Evolutionary conservation across 2,113 vertebrate species (phyloP).

Genomic region (Mastomys coucha): DNA sequence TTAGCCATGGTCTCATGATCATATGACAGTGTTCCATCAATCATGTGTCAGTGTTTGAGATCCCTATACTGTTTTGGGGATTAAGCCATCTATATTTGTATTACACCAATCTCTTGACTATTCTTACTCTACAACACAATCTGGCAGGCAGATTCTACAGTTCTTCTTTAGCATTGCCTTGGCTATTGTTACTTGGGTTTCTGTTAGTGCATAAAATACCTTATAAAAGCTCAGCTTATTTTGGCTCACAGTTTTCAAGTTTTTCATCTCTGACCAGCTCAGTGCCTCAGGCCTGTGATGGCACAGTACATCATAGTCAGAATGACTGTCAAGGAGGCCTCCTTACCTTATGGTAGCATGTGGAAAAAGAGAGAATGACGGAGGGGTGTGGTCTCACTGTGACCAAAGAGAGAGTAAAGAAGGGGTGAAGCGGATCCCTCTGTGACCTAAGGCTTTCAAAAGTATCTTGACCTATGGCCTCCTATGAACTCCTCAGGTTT

Average conservation of each 20-base stretch:
- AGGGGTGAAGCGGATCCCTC: not conserved
- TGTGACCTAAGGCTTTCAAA: not conserved
- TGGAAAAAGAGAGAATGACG: not conserved
- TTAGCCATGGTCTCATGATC: not conserved
- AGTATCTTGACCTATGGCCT: not conserved
- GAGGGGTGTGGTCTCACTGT: not conserved
- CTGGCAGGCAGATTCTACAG: not conserved
- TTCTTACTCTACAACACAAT: not conserved
- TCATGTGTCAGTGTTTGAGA: not conserved
- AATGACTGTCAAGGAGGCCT: too few relatives aligned
- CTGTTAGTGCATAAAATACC: not conserved
- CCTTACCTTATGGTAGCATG: not conserved
- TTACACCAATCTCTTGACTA: not conserved
- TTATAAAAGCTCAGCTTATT: not conserved
- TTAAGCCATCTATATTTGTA: not conserved
- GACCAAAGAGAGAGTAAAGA: not conserved
- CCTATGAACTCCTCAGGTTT: not conserved
- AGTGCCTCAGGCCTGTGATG: not conserved
- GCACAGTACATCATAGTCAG: not conserved
- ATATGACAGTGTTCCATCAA: not conserved
- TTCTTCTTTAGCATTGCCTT: not conserved
- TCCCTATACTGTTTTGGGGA: not conserved
- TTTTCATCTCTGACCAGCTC: not conserved
- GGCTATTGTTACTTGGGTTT: not conserved
- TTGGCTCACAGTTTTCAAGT: not conserved